Conservation (phyloP, 35 echinoderm and acorn worm genomes). For the Stichopus chloronotus region DNA sequence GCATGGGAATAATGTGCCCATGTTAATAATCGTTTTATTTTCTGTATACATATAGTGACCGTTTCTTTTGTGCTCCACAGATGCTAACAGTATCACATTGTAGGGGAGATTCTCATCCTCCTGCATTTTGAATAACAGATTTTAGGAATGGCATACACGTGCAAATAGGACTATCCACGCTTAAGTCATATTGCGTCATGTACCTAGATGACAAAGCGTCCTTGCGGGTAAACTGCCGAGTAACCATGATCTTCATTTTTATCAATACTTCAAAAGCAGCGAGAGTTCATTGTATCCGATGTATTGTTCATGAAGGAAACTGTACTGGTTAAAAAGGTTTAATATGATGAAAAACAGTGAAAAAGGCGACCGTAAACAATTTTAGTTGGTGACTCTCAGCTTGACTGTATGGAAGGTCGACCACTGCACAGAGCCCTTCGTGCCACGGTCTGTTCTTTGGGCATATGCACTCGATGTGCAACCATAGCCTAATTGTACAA, state of each 20-base stretch:
- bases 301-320: not conserved
- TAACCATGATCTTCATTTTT: not conserved
- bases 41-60: not conserved
- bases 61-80: not conserved
- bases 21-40: not conserved
- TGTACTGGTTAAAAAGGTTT: not conserved
- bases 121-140: not conserved
- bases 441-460: no score
- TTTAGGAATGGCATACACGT: not conserved
- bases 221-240: not conserved
- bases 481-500: no score
- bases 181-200: not conserved
- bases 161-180: slow-evolving; percentile 1
- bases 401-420: no score
- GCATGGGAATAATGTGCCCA: not conserved
- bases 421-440: no score
- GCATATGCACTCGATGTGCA: no score
- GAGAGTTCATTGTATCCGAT: not conserved
- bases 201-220: not conserved
- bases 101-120: not conserved
- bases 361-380: no score
- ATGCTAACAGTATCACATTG: not conserved
- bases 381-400: no score
- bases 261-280: not conserved
- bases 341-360: no score